Base-by-base conservation (phyloP, 2,113 vertebrate genomes). In the Chloebia gouldiae region DNA sequence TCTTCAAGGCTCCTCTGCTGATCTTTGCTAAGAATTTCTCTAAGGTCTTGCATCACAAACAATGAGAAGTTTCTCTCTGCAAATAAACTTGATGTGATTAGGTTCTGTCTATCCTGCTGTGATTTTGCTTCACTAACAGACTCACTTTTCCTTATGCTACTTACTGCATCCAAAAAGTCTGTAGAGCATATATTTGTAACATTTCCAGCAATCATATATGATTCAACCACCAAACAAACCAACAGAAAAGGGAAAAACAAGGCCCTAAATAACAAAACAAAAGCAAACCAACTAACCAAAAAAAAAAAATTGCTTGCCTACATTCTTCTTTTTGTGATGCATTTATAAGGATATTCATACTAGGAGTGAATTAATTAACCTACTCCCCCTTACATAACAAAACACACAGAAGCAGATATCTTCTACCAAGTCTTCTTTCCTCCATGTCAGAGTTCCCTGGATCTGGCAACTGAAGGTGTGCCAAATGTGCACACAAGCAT, bases 1-100 rank as follows among this genome's bases (percentile, higher is more conserved):
- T 88, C 69, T 86, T 81, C 35, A 91, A 80, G 40, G 59, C 25
- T 50, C 28, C 42, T 92, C 53, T 85, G 59, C 11, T 92, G 42
- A 92, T 50, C 25, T 91, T 91, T 72, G 45, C 73, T 79, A 84
- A 88, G 64, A 68, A 85, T 61, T 87, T 72, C 54, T 79, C 70
- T 68, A 44, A 72, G 25, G n/a, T 69, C 70, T 85, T 16, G 0
- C 42, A 65, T 81, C 68, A 60, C 78, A 87, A 89, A 72, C 30
- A 87, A 28, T 59, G 90, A 53, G 12, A 76, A 13, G 33, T 40
- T 30, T 81, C 51, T 45, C 30, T 69, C 37, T 75, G 54, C 28
- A 94, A 96, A 87, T 28, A 89, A 96, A 80, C 59, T 72, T 66
- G 16, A 76, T 64, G 53, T 50, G 35, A 70, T 65, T 85, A 91